Evolutionary conservation across 1,140 invertebrate species (phyloP).

Genomic region (Cyclargus thomasi): DNA sequence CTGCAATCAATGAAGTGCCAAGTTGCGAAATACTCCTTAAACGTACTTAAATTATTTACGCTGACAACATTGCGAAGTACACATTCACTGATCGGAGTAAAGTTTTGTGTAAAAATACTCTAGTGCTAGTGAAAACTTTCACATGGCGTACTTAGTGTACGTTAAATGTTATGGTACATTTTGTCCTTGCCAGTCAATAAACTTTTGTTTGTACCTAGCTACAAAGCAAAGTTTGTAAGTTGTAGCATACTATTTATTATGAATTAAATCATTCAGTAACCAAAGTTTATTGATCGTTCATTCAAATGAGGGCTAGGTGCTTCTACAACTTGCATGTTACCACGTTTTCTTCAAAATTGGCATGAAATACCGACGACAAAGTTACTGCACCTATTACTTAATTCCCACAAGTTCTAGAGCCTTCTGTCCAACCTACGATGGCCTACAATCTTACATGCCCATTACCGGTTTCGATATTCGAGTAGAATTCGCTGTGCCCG

Average conservation of each 20-base stretch:
- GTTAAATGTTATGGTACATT: no score
- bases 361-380: neutral
- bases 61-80: neutral
- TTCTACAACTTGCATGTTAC: no score
- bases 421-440: constrained; percentile 19
- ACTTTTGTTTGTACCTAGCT: no score
- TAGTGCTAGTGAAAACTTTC: neutral
- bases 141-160: no score
- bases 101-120: neutral
- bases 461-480: neutral
- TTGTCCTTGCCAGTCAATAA: no score
- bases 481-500: neutral
- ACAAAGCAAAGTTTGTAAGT: no score
- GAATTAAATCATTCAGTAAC: no score
- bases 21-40: constrained; percentile 5
- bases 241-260: no score
- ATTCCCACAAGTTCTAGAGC: constrained; percentile 22
- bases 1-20: constrained; percentile 5
- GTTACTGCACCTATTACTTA: neutral
- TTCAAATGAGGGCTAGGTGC: no score
- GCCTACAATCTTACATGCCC: constrained; percentile 20
- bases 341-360: no score
- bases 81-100: neutral
- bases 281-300: no score
- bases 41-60: neutral